phyloP scores from a whole-genome alignment of 1,140 invertebrate species.

The Andricus grossulariae region DNA sequence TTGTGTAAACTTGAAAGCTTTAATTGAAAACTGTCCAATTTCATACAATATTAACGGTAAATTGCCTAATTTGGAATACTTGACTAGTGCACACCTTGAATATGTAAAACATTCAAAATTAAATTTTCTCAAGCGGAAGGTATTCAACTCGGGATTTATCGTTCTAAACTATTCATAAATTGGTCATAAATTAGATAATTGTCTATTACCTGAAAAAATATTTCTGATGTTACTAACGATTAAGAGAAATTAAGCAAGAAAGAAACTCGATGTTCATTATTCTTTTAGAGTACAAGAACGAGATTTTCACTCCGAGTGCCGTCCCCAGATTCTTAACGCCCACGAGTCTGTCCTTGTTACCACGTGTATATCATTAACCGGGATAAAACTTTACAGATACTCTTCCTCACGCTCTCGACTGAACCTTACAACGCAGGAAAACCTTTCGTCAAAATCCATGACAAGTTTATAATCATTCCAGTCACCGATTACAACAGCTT shows the following conservation, averaged over 20 bases:
- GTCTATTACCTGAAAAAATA: neutral
- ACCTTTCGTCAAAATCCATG: constrained; percentile 62
- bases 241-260: constrained; percentile 28
- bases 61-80: too few species aligned
- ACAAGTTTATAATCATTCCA: constrained; percentile 82
- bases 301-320: constrained; percentile 22
- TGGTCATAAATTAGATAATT: neutral
- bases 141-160: too few species aligned
- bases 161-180: too few species aligned
- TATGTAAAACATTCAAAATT: too few species aligned
- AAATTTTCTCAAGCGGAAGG: too few species aligned
- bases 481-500: constrained; percentile 84
- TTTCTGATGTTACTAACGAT: constrained; percentile 18
- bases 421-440: constrained; percentile 61
- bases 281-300: constrained; percentile 21
- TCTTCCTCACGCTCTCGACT: constrained; percentile 65
- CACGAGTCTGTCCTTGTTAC: constrained; percentile 29
- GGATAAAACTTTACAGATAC: constrained; percentile 60
- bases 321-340: constrained; percentile 29
- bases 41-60: too few species aligned
- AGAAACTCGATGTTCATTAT: constrained; percentile 31
- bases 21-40: too few species aligned
- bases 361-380: constrained; percentile 29
- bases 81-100: too few species aligned
- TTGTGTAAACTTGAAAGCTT: too few species aligned